Conservation (phyloP, 2,888 invertebrate genomes). For the Slavum lentiscoides region DNA sequence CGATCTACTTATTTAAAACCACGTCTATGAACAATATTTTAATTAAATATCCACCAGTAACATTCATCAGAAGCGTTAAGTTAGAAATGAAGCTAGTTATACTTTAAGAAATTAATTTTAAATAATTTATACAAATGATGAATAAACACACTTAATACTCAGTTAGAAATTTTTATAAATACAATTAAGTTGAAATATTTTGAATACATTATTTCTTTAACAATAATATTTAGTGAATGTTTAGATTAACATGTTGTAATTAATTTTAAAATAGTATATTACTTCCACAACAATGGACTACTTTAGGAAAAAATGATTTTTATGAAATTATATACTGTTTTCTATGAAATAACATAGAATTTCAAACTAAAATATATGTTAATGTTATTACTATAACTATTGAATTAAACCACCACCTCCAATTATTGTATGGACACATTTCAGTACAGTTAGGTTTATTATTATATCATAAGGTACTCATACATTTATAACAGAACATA, state of each 20-base stretch:
- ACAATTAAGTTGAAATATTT: neutral
- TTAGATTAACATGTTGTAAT: neutral
- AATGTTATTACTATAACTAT: constrained; percentile 12
- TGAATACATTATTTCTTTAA: neutral
- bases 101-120: constrained; percentile 18
- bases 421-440: neutral
- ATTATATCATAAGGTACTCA: neutral
- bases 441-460: neutral
- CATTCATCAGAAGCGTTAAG: constrained; percentile 7
- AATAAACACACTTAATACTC: no score
- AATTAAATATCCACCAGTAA: constrained; percentile 22
- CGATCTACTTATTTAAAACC: constrained; percentile 40
- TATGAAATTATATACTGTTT: neutral
- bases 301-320: neutral
- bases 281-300: neutral
- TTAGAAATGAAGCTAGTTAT: constrained; percentile 7
- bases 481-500: no score
- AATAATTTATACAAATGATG: neutral
- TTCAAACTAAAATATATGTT: neutral
- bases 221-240: no score
- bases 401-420: constrained; percentile 19
- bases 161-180: neutral
- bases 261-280: neutral
- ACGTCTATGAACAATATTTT: constrained; percentile 26
- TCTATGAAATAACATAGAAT: neutral